phyloP scores from a whole-genome alignment of 1,140 invertebrate genomes.

The Pseudoatta argentina region DNA sequence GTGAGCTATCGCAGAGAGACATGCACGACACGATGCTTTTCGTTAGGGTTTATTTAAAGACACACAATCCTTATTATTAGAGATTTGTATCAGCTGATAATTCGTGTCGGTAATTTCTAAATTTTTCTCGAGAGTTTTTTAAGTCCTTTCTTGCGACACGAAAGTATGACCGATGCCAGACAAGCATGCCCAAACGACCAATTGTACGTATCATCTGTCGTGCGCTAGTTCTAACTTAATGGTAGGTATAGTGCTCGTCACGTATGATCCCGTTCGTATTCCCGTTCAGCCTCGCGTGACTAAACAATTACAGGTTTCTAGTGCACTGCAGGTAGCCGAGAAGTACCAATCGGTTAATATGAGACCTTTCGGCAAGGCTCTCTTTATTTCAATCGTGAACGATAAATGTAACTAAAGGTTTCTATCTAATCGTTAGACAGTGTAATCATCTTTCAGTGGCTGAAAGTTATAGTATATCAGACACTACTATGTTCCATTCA shows the following conservation, averaged over 20 bases:
- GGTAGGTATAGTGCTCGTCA: slow-evolving; percentile 70
- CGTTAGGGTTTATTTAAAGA: neutral
- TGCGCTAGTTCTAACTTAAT: slow-evolving; percentile 68
- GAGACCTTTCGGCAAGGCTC: slow-evolving; percentile 54
- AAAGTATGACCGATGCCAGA: slow-evolving; percentile 62
- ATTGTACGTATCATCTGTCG: slow-evolving; percentile 74
- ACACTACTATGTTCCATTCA: neutral
- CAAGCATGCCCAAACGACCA: slow-evolving; percentile 63
- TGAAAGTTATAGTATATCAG: slow-evolving; percentile 3
- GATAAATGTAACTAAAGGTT: slow-evolving; percentile 51
- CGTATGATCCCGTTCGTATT: slow-evolving; percentile 76
- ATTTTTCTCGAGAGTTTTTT: slow-evolving; percentile 35
- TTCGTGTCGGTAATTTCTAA: slow-evolving; percentile 28
- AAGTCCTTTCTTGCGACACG: slow-evolving; percentile 60
- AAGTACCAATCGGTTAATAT: slow-evolving; percentile 71
- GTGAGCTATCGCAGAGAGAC: neutral
- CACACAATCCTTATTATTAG: neutral
- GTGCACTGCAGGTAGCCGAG: slow-evolving; percentile 61
- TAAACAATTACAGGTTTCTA: slow-evolving; percentile 75
- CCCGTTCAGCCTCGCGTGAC: slow-evolving; percentile 75
- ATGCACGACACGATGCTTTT: neutral
- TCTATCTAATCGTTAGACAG: slow-evolving; percentile 42
- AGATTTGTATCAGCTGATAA: slow-evolving; percentile 26
- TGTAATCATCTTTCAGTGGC: neutral
- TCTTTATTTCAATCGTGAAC: slow-evolving; percentile 54